phyloP scores from a whole-genome alignment of 2,888 invertebrate species.

The Cantharis lateralis region DNA sequence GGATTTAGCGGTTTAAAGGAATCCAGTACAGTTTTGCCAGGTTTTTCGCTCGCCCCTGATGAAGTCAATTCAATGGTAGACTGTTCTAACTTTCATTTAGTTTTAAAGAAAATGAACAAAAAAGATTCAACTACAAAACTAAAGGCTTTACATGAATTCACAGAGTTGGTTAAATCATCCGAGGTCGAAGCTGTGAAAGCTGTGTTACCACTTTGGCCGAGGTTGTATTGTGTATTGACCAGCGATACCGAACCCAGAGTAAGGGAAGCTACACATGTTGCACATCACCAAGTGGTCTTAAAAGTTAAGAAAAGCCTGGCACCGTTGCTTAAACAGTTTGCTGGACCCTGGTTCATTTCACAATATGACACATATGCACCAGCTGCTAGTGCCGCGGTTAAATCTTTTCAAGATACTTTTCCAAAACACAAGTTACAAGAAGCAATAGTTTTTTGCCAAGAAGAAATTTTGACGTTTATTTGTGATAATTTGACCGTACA shows the following conservation, averaged over 20 bases:
- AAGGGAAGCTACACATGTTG: slow-evolving; percentile 76
- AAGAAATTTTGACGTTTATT: slow-evolving; percentile 77
- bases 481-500: slow-evolving; percentile 70
- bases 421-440: slow-evolving; percentile 76
- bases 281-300: slow-evolving; percentile 70
- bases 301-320: slow-evolving; percentile 78
- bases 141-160: slow-evolving; percentile 87
- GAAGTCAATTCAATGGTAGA: slow-evolving; percentile 70
- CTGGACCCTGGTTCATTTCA: slow-evolving; percentile 84
- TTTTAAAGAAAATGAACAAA: slow-evolving; percentile 85
- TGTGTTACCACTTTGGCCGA: slow-evolving; percentile 81
- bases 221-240: slow-evolving; percentile 75
- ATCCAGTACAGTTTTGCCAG: slow-evolving; percentile 62
- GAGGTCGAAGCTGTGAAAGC: slow-evolving; percentile 70
- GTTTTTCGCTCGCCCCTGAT: slow-evolving; percentile 58
- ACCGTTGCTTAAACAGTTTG: slow-evolving; percentile 75
- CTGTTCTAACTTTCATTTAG: slow-evolving; percentile 71
- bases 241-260: slow-evolving; percentile 83
- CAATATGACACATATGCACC: slow-evolving; percentile 87
- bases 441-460: slow-evolving; percentile 81
- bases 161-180: slow-evolving; percentile 67
- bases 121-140: slow-evolving; percentile 88
- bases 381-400: slow-evolving; percentile 73
- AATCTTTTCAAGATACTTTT: slow-evolving; percentile 76
- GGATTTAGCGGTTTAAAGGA: slow-evolving; percentile 69